Evolutionary conservation across 2,888 invertebrate species (phyloP), one percentile per base, ranked within the genome.

Genomic region (Belgica antarctica): DNA sequence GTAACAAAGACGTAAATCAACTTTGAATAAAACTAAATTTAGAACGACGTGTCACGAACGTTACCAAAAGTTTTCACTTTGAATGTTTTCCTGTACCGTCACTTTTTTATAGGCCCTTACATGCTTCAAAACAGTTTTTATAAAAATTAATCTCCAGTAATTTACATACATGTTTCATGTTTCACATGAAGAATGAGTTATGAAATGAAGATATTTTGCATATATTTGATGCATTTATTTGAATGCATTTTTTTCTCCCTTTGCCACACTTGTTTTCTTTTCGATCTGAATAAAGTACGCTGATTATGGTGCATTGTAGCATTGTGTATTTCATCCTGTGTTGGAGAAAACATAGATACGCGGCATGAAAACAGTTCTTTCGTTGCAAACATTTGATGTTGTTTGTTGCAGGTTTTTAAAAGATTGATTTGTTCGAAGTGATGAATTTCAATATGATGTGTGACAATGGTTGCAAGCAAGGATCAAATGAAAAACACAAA

Each of bases 181-280:
- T 62, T 62, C 41, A 63, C 41, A 52, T 52, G 52, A 10, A 3
- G 24, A 52, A 65, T 47, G 52, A 66, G n/a, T 28, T 28, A 66
- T 66, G 52, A 47, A 66, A 66, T 66, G 66, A 66, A 66, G 66
- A 66, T 66, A 66, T 66, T 66, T 66, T 46, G 19, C 66, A 66
- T 66, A 63, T 4, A 63, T 41, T 27, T 27, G 66, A 15, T 66
- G 66, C 46, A 62, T 34, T 62, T 62, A 15, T 36, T 36, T 19
- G 19, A 34, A 15, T 36, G 12, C 19, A 22, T 34, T 62, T 27
- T 62, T 34, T 62, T 25, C 10, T 25, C 5, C 17, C 61, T 24
- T 25, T 61, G 15, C 15, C 17, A 7, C 17, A 7, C 10, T 57
- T 57, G 22, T 34, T 34, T 34, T 34, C 34, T 10, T 52, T 52